Base-by-base conservation (phyloP, 2,797 vertebrate species). In the Bufotes viridis region DNA sequence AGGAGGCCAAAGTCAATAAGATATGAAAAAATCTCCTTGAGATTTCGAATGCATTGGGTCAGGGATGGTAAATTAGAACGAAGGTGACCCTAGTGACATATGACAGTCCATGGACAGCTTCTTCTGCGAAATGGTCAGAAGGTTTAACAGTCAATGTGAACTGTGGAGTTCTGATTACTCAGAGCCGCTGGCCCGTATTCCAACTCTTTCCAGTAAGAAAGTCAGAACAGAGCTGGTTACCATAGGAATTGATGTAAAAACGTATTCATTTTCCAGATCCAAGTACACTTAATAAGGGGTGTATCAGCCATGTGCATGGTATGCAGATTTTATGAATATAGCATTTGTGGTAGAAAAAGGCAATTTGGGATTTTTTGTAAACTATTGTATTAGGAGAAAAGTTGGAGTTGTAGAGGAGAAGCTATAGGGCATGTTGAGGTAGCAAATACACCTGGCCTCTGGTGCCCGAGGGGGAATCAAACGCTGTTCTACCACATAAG, bases 241-340 rank as follows among this genome's bases (percentile, higher is more conserved):
- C 51, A 82, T 82, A 69, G 42, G 42, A 67, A 69, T 53, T 69
- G 81, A 82, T 24, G 34, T 24, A 65, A 82, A 82, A 82, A 82
- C 69, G 29, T 26, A 53, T 67, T 82, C 60, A 10, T 26, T 18
- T 26, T 67, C 42, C 63, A 69, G 61, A 69, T 69, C 22, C 63
- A 55, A 82, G 42, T 53, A 24, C 34, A 67, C 63, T 69, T 82
- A 53, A 82, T 69, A 55, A 24, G 34, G 42, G 34, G 20, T 67
- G 55, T 82, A 69, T 67, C 29, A 69, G 13, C 13, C 81, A 51
- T 55, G 5, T 75, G 42, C 18, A 49, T 22, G 42, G 18, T 51
- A 51, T 51, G 10, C 34, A 75, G 42, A 75, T 51, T 20, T n/a
- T n/a, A 22, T n/a, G 20, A 75, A 51, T n/a, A 22, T 22, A 13